A percentile compares a stretch with the other conserved stretches of the same genome.
These are phyloP conservation scores for Gymnocephalus cernua DNA, from an alignment of 2,113 vertebrate species.

Conservation along the genomic window DNA sequence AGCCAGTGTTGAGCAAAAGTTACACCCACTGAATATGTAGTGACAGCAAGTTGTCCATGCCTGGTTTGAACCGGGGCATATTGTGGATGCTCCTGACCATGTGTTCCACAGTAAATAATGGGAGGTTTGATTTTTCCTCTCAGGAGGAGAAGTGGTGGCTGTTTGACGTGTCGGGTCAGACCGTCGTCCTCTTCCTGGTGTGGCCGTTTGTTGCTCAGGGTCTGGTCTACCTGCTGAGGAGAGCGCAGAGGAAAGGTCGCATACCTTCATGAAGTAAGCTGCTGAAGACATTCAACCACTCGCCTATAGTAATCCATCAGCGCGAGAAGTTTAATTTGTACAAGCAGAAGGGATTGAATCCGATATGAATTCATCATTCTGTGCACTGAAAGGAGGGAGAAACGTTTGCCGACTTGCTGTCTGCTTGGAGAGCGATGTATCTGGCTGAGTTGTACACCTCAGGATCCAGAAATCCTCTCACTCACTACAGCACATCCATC, in stretches of 20 bases:
- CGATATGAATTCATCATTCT: not conserved
- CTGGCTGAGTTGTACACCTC: not conserved
- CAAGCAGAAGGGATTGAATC: constrained; percentile 4
- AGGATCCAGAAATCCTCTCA: constrained; percentile 15
- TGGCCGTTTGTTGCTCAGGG: constrained; percentile 95
- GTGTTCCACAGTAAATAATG: not conserved
- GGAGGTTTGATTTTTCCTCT: constrained; percentile 39
- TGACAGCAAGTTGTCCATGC: not conserved
- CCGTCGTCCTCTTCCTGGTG: constrained; percentile 89
- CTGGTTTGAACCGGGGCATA: not conserved
- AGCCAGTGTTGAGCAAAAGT: too few species aligned
- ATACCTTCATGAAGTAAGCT: constrained; percentile 56
- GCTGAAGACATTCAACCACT: not conserved
- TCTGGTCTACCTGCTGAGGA: constrained; percentile 85
- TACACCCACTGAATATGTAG: too few species aligned
- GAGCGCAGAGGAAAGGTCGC: constrained; percentile 79
- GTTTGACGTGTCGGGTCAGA: constrained; percentile 75
- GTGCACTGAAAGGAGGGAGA: not conserved
- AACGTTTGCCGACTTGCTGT: not conserved
- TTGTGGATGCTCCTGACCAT: too few species aligned
- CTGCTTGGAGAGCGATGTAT: not conserved
- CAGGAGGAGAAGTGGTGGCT: constrained; percentile 80
- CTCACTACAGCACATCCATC: constrained; percentile 1
- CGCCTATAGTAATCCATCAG: not conserved
- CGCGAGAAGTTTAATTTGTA: not conserved